Conservation (phyloP, 2,113 vertebrate genomes). For the Toxostoma redivivum region DNA sequence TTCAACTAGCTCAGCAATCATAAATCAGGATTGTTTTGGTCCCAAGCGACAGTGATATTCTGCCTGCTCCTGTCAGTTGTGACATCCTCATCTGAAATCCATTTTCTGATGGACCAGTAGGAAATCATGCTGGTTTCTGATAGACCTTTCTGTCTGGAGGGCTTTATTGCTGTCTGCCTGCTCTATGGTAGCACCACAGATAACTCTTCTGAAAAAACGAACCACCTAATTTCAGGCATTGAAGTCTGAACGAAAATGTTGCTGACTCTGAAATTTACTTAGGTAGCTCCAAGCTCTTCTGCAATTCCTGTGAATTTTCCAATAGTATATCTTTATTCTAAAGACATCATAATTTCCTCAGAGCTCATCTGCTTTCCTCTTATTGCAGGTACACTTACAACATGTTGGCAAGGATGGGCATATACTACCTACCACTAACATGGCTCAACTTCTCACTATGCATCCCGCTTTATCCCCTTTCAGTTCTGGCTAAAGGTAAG, state of each 20-base stretch:
- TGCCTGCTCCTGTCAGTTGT: neutral
- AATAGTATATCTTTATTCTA: neutral
- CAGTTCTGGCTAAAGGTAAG: slow-evolving; percentile 87
- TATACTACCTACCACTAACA: slow-evolving; percentile 74
- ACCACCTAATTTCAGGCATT: neutral
- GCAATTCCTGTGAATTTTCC: neutral
- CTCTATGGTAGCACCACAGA: neutral
- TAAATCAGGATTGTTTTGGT: neutral
- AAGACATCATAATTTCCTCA: neutral
- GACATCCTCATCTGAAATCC: neutral
- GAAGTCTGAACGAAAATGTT: neutral
- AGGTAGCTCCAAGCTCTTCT: neutral
- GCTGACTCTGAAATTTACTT: neutral
- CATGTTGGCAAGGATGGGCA: slow-evolving; percentile 78
- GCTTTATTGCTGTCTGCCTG: neutral
- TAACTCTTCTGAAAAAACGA: neutral
- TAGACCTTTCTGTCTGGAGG: neutral
- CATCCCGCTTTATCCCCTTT: slow-evolving; percentile 83
- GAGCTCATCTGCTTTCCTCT: neutral
- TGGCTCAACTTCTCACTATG: slow-evolving; percentile 86
- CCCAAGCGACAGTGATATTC: neutral
- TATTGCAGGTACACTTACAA: slow-evolving; percentile 76
- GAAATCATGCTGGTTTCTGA: neutral
- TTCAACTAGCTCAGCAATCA: neutral
- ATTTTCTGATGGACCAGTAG: neutral